These are phyloP conservation scores for Acrocephalus kingi DNA, from an alignment of 2,113 vertebrate species.

Conservation along the genomic window DNA sequence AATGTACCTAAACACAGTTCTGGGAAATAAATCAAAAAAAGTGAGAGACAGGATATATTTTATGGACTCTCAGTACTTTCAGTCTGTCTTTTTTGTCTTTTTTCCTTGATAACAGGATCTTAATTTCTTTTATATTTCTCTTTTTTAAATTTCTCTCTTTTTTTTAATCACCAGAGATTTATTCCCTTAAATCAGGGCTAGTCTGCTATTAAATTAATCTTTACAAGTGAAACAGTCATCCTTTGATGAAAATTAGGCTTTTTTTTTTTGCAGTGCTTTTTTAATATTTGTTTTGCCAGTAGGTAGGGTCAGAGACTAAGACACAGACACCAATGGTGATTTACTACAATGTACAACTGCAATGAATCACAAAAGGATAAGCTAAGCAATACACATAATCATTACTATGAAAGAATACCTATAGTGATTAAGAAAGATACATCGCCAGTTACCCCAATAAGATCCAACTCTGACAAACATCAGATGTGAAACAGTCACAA, in stretches of 20 bases:
- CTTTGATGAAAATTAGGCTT: background rate
- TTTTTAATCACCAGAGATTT: background rate
- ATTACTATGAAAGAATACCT: background rate
- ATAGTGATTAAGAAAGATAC: background rate
- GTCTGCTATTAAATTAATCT: background rate
- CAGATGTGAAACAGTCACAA: background rate
- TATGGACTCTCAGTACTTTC: background rate
- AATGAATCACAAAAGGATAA: background rate
- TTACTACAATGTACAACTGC: background rate
- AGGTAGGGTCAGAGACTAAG: background rate
- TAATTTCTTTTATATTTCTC: background rate
- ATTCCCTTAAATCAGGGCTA: background rate
- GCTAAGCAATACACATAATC: background rate
- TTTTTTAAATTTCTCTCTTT: fast-evolving
- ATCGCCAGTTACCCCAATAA: no score
- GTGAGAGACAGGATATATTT: background rate
- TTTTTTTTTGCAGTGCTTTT: background rate
- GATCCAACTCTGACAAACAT: fast-evolving
- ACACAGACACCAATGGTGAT: background rate
- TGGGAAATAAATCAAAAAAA: background rate
- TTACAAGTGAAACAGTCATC: background rate
- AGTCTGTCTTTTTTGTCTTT: background rate
- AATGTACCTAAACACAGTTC: background rate
- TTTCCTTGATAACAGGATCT: background rate
- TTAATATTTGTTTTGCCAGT: background rate